Percentiles rank a stretch among this genome's conserved stretches.
Evolutionary conservation across 2,113 vertebrate species (phyloP).

Genomic region (Platichthys flesus): DNA sequence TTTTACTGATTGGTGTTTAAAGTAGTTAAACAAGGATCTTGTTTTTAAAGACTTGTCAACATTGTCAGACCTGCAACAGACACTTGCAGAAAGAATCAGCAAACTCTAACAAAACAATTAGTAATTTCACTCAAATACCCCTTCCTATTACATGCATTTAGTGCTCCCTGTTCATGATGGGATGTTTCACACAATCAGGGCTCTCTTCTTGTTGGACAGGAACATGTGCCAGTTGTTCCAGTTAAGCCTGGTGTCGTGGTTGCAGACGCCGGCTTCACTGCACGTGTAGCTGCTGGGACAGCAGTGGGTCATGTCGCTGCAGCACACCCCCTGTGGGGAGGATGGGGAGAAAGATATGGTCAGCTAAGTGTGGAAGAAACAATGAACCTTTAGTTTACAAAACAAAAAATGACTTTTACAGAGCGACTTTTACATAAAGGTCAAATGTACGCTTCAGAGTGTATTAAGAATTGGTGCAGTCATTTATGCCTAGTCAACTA

Average conservation of each 20-base stretch:
- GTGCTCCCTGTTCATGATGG: too few species aligned
- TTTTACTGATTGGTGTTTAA: neutral
- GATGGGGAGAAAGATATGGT: neutral
- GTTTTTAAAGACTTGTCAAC: neutral
- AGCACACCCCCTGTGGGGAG: conserved; percentile 78
- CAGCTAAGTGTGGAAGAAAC: too few species aligned
- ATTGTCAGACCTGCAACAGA: neutral
- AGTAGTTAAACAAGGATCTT: neutral
- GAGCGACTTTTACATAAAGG: too few species aligned
- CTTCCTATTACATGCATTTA: neutral
- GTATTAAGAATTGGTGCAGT: too few species aligned
- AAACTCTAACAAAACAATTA: neutral
- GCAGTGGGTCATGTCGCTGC: conserved; percentile 78
- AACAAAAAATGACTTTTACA: too few species aligned
- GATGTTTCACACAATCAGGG: conserved; percentile 40
- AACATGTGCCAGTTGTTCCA: conserved; percentile 64
- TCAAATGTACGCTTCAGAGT: too few species aligned
- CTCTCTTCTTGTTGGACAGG: conserved; percentile 59
- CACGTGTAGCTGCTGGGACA: conserved; percentile 68
- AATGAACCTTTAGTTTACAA: neutral
- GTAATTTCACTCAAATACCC: neutral
- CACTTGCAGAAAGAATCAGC: neutral
- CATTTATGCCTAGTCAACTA: too few species aligned
- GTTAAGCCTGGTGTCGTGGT: neutral
- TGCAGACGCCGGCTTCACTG: conserved; percentile 15